Base-by-base conservation (phyloP, 2,888 invertebrate genomes). In the Andricus curvator region DNA sequence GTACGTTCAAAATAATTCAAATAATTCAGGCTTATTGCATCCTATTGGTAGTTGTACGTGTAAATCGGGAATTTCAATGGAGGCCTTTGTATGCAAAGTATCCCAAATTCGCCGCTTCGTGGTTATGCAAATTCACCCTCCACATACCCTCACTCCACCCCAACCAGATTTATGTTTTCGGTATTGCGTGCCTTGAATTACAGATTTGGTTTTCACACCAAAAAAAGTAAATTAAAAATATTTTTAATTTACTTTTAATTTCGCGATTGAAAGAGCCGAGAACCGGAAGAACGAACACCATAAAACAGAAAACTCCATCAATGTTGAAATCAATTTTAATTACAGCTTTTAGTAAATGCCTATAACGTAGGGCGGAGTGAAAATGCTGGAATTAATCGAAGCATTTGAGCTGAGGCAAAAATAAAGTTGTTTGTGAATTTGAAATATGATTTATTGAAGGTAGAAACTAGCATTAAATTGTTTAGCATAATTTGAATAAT, bases 51-150 rank as follows among this genome's bases (percentile, higher is more conserved):
- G n/a, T n/a, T 60, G 25, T 62, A 25, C 15, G 25, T 74, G 74
- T 74, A 74, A 74, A 74, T 74, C 33, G 74, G 33, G 74, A 74
- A 74, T 74, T 70, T 29, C 48, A 9, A 70, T 51, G 70, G 81
- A 78, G 62, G 85, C 79, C 83, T 86, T 86, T 86, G 85, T 88
- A 89, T 88, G 88, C 88, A 88, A 89, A 88, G 87, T 86, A 86
- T 82, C 78, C 66, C 81, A 83, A 89, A 88, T 88, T 88, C 87
- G 84, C 85, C 83, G 84, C 79, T 78, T 83, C 74, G 84, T 80
- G 85, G 86, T 89, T 89, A 88, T 88, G 89, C 84, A 88, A 88
- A 89, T 88, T 86, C 33, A 74, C n/a, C 74, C 56, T 33, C 37
- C 74, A 81, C 80, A 77, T 79, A 22, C 76, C 4, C 64, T 60